These are phyloP conservation scores for Acanthopleura granulata DNA, from an alignment of 2,888 invertebrate genomes.

Conservation along the genomic window DNA sequence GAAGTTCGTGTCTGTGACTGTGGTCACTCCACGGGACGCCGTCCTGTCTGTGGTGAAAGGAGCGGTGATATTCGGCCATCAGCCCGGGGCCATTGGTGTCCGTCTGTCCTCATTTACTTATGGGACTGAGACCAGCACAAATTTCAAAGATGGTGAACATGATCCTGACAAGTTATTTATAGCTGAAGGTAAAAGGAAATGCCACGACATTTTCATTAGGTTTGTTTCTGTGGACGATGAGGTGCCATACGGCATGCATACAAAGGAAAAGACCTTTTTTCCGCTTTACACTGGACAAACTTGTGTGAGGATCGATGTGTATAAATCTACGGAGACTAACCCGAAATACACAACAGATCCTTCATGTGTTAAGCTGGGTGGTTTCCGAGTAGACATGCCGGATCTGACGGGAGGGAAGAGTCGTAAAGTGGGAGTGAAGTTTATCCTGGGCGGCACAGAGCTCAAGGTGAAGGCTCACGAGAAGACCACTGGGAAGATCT, in stretches of 20 bases:
- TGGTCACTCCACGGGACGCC: constrained; percentile 30
- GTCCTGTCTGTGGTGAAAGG: constrained; percentile 26
- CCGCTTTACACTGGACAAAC: constrained; percentile 15
- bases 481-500: constrained; percentile 23
- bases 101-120: constrained; percentile 30
- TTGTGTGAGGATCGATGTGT: constrained; percentile 21
- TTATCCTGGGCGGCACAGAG: constrained; percentile 41
- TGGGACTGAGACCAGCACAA: constrained; percentile 18
- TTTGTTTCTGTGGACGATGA: neutral
- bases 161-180: constrained; percentile 23
- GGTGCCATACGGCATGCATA: neutral
- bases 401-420: constrained; percentile 28
- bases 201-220: neutral
- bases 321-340: constrained; percentile 20
- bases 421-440: constrained; percentile 26
- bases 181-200: neutral
- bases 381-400: constrained; percentile 32
- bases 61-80: neutral
- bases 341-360: constrained; percentile 32
- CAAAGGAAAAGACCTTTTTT: neutral
- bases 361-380: constrained; percentile 30
- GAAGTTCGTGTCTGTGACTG: constrained; percentile 19
- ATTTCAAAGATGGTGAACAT: constrained; percentile 23
- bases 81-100: constrained; percentile 24
- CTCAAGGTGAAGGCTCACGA: constrained; percentile 31